phyloP scores from a whole-genome alignment of 2,888 invertebrate species.

The Drosophila diplacantha region DNA sequence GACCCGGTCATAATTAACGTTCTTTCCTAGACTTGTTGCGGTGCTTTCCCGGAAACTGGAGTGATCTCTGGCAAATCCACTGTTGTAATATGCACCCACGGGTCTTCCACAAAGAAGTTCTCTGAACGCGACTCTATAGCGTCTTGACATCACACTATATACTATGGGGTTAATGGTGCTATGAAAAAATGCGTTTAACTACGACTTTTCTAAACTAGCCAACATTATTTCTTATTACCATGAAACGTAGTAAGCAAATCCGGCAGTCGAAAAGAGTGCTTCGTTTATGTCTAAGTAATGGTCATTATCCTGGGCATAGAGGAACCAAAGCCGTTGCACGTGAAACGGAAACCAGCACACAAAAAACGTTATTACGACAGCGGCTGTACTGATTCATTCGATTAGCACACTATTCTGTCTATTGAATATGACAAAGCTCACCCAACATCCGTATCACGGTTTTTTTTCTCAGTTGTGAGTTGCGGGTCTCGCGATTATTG shows the following conservation, averaged over 20 bases:
- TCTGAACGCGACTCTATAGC: slow-evolving; percentile 87
- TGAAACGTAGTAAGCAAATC: slow-evolving; percentile 89
- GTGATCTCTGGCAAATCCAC: slow-evolving; percentile 80
- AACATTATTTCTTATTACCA: slow-evolving; percentile 67
- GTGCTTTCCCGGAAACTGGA: slow-evolving; percentile 81
- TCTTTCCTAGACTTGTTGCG: slow-evolving; percentile 53
- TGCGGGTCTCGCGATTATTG: slow-evolving; percentile 84
- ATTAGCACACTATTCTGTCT: not conserved
- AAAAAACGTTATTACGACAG: slow-evolving; percentile 95
- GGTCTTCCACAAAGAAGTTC: slow-evolving; percentile 84
- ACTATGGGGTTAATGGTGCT: slow-evolving; percentile 92
- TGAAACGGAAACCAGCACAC: slow-evolving; percentile 98
- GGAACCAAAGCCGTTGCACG: slow-evolving; percentile 90
- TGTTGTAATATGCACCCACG: slow-evolving; percentile 76
- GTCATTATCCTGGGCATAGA: slow-evolving; percentile 82
- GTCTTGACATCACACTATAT: slow-evolving; percentile 89
- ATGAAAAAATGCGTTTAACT: not conserved
- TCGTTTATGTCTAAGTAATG: slow-evolving; percentile 85
- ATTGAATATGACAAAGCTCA: slow-evolving; percentile 75
- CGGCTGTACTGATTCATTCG: slow-evolving; percentile 80
- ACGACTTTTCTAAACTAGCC: not conserved
- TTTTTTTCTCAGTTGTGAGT: slow-evolving; percentile 85
- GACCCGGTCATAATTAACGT: slow-evolving; percentile 62
- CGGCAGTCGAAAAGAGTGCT: slow-evolving; percentile 87
- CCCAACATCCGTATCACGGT: slow-evolving; percentile 89